These are phyloP conservation scores for Ditylenchus dipsaci DNA, from an alignment of 1,140 invertebrate genomes.

Conservation along the genomic window DNA sequence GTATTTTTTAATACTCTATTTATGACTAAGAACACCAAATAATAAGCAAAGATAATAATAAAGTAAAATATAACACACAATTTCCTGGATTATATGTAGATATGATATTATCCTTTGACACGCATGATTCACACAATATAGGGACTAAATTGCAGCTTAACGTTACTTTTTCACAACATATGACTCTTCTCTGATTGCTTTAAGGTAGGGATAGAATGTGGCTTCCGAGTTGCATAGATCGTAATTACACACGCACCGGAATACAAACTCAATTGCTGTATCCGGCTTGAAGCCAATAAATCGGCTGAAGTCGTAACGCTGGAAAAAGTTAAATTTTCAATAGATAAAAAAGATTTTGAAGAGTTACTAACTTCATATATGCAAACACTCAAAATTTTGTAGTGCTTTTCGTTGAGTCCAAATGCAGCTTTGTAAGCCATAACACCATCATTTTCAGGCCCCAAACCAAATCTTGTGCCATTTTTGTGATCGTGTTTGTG, in stretches of 20 bases:
- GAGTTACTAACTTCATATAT: slow-evolving; percentile 13
- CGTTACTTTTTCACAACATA: background rate
- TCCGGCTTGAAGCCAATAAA: slow-evolving; percentile 18
- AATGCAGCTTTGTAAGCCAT: slow-evolving; percentile 22
- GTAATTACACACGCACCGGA: slow-evolving; percentile 38
- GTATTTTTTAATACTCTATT: no score
- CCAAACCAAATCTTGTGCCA: slow-evolving; percentile 30
- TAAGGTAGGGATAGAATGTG: slow-evolving; percentile 27
- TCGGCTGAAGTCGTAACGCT: slow-evolving; percentile 27
- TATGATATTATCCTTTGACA: no score
- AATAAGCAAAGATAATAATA: no score
- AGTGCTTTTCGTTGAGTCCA: slow-evolving; percentile 16
- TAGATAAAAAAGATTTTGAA: no score
- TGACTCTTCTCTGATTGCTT: slow-evolving; percentile 19
- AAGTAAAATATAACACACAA: no score
- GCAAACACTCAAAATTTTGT: slow-evolving; percentile 29
- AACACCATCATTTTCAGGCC: slow-evolving; percentile 29
- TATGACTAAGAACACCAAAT: no score
- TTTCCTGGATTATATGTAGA: no score
- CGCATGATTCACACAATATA: no score
- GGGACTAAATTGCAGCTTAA: no score
- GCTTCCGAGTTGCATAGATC: slow-evolving; percentile 34
- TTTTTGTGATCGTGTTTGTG: slow-evolving; percentile 1
- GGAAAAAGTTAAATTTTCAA: background rate
- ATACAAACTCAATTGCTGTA: slow-evolving; percentile 23